Conservation (phyloP, 2,113 vertebrate species). For the Ceyx melanurus region DNA sequence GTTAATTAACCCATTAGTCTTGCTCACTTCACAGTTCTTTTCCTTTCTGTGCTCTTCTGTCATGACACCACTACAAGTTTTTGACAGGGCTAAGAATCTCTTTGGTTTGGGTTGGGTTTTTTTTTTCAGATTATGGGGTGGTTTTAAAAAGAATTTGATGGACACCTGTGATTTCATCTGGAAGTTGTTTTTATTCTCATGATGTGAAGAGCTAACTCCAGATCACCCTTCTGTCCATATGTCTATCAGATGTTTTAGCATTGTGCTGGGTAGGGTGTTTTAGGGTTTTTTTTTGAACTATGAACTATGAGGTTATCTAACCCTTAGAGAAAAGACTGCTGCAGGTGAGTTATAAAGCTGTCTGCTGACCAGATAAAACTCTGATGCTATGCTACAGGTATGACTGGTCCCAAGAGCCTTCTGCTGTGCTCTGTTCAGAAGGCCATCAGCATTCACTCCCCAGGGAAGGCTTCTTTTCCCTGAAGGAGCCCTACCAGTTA, state of each 20-base stretch:
- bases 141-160: neutral
- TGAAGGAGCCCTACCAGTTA: neutral
- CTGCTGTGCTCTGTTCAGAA: neutral
- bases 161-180: conserved; percentile 50
- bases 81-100: neutral
- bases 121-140: neutral
- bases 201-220: conserved; percentile 35
- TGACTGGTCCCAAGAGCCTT: neutral
- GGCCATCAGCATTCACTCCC: neutral
- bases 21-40: neutral
- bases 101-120: neutral
- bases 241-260: conserved; percentile 5
- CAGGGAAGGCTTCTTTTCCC: neutral
- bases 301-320: neutral
- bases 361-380: neutral
- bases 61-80: neutral
- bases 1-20: neutral
- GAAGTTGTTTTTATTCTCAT: conserved; percentile 1
- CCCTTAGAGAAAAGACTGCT: neutral
- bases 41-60: neutral
- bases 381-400: neutral
- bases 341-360: neutral
- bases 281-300: neutral
- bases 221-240: neutral
- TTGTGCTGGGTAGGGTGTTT: neutral